These are phyloP conservation scores for Otis tarda DNA, from an alignment of 2,113 vertebrate species.

Conservation along the genomic window DNA sequence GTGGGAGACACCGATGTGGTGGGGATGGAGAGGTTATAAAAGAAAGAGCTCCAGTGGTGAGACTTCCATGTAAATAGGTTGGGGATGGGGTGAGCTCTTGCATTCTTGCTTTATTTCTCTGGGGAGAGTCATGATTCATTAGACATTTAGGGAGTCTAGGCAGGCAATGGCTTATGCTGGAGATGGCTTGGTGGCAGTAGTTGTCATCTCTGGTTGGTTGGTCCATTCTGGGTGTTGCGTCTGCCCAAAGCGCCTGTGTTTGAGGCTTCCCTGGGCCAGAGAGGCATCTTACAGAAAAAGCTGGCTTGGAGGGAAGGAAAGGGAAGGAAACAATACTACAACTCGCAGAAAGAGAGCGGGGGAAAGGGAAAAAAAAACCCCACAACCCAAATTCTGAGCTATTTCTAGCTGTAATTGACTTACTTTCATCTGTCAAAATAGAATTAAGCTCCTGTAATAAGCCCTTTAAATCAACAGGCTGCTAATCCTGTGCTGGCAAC, in stretches of 20 bases:
- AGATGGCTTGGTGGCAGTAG: background rate
- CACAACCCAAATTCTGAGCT: constrained; percentile 28
- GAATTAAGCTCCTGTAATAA: constrained; percentile 75
- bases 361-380: background rate
- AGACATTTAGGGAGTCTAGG: background rate
- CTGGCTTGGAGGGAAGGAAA: background rate
- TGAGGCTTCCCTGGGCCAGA: background rate
- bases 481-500: constrained; percentile 63
- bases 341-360: background rate
- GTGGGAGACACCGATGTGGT: background rate
- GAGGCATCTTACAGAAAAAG: background rate
- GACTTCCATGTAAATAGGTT: background rate
- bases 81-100: background rate
- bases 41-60: background rate
- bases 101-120: background rate
- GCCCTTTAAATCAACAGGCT: constrained; percentile 76
- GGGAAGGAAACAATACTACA: background rate
- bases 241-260: background rate
- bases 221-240: background rate
- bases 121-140: background rate
- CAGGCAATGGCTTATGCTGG: background rate
- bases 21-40: background rate
- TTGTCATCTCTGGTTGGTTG: background rate
- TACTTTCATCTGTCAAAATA: constrained; percentile 77
- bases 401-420: constrained; percentile 74